A percentile compares a stretch with the other conserved stretches of the same genome.
Conservation (phyloP, 1,140 invertebrate species). For the Panagrolaimus sp. region DNA sequence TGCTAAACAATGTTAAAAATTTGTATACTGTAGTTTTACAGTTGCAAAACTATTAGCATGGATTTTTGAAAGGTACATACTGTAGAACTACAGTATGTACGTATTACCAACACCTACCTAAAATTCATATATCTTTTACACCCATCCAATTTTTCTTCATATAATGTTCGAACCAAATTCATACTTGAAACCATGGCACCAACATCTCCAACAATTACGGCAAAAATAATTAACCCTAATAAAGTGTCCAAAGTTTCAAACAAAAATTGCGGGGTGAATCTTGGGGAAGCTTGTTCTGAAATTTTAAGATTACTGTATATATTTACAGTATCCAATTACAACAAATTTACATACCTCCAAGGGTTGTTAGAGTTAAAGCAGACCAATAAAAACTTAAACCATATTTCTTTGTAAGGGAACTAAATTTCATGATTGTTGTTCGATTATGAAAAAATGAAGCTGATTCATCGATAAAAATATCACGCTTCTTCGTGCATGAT, state of each 20-base stretch:
- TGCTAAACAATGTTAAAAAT: too few species aligned
- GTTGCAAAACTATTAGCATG: too few species aligned
- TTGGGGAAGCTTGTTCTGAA: conserved; percentile 62
- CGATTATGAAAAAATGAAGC: neutral
- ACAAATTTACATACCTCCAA: conserved; percentile 66
- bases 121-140: conserved; percentile 91
- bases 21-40: too few species aligned
- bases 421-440: neutral
- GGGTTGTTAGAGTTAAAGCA: conserved; percentile 83
- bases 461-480: neutral
- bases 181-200: conserved; percentile 93
- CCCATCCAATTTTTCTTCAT: conserved; percentile 86
- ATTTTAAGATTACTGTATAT: conserved; percentile 48
- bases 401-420: conserved; percentile 54
- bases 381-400: conserved; percentile 88
- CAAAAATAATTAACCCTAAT: conserved; percentile 74
- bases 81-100: too few species aligned
- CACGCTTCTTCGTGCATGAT: neutral
- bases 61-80: too few species aligned
- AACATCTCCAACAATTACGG: conserved; percentile 81
- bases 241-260: conserved; percentile 76
- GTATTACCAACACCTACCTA: conserved; percentile 58
- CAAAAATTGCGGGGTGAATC: conserved; percentile 76
- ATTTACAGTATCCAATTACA: conserved; percentile 13
- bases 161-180: conserved; percentile 83